Conservation (phyloP, 1,140 invertebrate species). For the Pogonomyrmex californicus region DNA sequence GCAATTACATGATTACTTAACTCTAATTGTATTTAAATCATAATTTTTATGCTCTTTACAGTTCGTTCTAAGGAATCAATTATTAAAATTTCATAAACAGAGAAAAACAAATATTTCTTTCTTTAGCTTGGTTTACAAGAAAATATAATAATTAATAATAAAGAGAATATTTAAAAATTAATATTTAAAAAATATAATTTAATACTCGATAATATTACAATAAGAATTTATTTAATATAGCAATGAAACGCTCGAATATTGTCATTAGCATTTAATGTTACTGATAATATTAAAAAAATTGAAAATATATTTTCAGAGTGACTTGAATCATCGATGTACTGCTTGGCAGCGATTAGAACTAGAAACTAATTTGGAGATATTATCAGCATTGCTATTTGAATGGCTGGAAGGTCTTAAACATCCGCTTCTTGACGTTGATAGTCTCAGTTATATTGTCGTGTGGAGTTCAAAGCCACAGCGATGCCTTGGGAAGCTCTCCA, state of each 20-base stretch:
- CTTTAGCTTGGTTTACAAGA: neutral
- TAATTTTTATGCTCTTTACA: neutral
- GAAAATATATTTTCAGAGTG: constrained; percentile 82
- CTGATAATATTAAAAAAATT: neutral
- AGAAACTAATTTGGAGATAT: constrained; percentile 89
- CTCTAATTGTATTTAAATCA: neutral
- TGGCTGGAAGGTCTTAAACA: constrained; percentile 91
- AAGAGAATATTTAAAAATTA: neutral
- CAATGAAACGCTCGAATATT: neutral
- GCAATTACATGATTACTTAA: neutral
- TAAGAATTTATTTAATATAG: neutral
- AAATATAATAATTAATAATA: neutral
- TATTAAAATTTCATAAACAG: neutral
- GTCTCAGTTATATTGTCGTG: constrained; percentile 90
- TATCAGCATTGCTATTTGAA: constrained; percentile 89
- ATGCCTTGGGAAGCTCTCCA: constrained; percentile 89
- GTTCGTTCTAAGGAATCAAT: neutral
- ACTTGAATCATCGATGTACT: constrained; percentile 90
- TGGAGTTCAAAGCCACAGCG: constrained; percentile 87
- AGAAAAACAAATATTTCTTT: neutral
- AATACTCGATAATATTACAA: constrained; percentile 1
- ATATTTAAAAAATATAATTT: neutral
- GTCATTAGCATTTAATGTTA: neutral
- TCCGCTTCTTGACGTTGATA: constrained; percentile 90
- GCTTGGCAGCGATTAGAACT: constrained; percentile 90